Conservation (phyloP, 2,113 vertebrate species). For the Dicerorhinus sumatrensis region DNA sequence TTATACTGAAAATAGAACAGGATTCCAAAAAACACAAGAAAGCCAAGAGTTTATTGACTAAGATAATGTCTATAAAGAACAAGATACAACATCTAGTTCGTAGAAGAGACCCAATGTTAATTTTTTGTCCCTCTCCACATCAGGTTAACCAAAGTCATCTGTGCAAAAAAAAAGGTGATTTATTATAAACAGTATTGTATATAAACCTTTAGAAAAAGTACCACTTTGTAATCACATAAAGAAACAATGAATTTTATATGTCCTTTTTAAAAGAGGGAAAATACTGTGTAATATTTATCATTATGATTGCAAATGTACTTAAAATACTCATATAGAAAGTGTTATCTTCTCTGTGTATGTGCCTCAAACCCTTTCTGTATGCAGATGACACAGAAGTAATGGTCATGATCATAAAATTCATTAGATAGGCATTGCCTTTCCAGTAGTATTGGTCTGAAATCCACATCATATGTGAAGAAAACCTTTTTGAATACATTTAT, state of each 20-base stretch:
- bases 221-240: not conserved
- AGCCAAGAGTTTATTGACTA: constrained; percentile 13
- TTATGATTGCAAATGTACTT: constrained; percentile 45
- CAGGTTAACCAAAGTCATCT: constrained; percentile 24
- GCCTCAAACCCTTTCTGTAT: not conserved
- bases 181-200: not conserved
- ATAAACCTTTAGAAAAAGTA: constrained; percentile 34
- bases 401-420: constrained; percentile 22
- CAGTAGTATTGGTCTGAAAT: constrained; percentile 4
- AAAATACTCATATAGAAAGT: constrained; percentile 36
- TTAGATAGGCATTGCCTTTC: not conserved
- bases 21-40: constrained; percentile 37
- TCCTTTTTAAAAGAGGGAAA: constrained; percentile 17
- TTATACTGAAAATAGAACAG: not conserved
- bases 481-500: constrained; percentile 5
- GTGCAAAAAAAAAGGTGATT: not conserved
- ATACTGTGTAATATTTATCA: constrained; percentile 30
- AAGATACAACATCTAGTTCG: not conserved
- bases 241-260: not conserved
- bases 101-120: constrained; percentile 32
- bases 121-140: constrained; percentile 18
- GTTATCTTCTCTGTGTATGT: not conserved
- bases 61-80: constrained; percentile 31
- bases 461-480: not conserved
- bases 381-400: not conserved